A percentile compares a stretch with the other conserved stretches of the same genome.
phyloP scores from a whole-genome alignment of 2,113 vertebrate species.

The Heterotis niloticus region DNA sequence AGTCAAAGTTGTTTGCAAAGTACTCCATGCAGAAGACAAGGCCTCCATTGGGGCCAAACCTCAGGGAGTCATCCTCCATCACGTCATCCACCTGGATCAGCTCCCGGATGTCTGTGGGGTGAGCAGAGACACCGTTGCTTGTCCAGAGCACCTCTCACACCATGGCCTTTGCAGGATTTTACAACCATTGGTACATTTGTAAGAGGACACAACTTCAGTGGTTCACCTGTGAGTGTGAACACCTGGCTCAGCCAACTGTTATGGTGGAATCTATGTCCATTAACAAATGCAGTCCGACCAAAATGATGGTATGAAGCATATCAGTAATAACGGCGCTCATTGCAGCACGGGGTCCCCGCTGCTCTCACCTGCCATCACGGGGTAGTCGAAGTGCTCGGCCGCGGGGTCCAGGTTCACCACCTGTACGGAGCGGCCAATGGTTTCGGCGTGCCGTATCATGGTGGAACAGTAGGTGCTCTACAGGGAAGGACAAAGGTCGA shows the following conservation, averaged over 20 bases:
- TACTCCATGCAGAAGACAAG: slow-evolving; percentile 98
- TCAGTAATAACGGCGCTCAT: no score
- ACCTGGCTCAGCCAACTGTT: background rate
- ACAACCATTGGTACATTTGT: no score
- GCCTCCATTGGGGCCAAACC: slow-evolving; percentile 91
- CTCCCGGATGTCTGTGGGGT: slow-evolving; percentile 81
- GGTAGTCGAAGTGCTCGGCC: slow-evolving; percentile 83
- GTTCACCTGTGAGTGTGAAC: background rate
- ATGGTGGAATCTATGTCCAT: no score
- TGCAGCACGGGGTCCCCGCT: no score
- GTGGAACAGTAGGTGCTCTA: slow-evolving; percentile 96
- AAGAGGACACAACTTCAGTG: no score
- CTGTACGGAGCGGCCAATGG: slow-evolving; percentile 80
- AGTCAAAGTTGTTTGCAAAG: slow-evolving; percentile 89
- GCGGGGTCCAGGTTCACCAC: slow-evolving; percentile 94
- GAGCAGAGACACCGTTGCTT: background rate
- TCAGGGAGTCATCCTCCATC: slow-evolving; percentile 85
- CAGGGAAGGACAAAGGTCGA: background rate
- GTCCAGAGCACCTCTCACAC: background rate
- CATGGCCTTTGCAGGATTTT: no score
- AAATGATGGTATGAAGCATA: no score
- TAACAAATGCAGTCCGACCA: background rate
- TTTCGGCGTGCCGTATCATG: slow-evolving; percentile 81
- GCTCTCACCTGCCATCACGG: slow-evolving; percentile 83
- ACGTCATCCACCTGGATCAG: slow-evolving; percentile 94